phyloP scores from a whole-genome alignment of 2,888 invertebrate species.

The Chelonus formosanus region DNA sequence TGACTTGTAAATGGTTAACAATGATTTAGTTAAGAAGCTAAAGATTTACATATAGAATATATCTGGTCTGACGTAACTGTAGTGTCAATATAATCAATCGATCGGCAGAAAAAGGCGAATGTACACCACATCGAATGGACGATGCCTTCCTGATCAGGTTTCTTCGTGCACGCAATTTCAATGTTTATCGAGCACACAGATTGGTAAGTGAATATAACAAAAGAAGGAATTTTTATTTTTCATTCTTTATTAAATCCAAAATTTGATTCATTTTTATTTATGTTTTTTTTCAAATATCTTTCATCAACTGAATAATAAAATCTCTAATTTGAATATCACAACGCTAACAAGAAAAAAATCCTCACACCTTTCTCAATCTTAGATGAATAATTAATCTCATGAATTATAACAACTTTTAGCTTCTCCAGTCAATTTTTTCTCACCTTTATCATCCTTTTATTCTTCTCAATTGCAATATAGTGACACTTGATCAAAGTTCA shows the following conservation, averaged over 20 bases:
- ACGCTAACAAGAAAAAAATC: no score
- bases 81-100: conserved; percentile 47
- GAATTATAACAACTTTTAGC: neutral
- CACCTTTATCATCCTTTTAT: neutral
- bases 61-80: conserved; percentile 31
- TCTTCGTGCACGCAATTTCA: conserved; percentile 78
- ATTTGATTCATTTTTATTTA: conserved; percentile 3
- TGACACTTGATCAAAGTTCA: conserved; percentile 21
- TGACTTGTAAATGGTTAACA: neutral
- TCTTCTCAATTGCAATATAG: neutral
- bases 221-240: neutral
- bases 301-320: neutral
- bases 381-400: conserved; percentile 6
- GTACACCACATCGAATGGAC: conserved; percentile 78
- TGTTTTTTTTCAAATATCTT: no score
- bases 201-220: conserved; percentile 69
- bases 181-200: conserved; percentile 76
- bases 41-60: conserved; percentile 16
- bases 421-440: neutral
- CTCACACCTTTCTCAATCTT: no score
- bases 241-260: neutral
- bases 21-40: neutral
- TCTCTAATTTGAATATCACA: neutral
- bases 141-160: conserved; percentile 79
- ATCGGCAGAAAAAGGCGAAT: conserved; percentile 76